Evolutionary conservation across 1,140 invertebrate genomes (phyloP).

Genomic region (Tetragonula clypearis): DNA sequence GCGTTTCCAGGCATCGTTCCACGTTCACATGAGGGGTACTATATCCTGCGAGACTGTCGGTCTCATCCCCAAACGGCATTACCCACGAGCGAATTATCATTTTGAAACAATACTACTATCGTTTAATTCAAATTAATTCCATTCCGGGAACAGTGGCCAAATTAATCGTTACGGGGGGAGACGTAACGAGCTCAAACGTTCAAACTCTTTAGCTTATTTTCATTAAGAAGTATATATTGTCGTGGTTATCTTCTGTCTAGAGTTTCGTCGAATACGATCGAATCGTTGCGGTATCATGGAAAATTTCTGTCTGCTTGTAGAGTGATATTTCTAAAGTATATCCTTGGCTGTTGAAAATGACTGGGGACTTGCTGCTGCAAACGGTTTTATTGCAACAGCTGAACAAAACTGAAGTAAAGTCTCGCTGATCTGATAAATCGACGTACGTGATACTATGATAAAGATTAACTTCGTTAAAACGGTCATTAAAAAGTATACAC

Average conservation of each 20-base stretch:
- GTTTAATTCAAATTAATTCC: conserved; percentile 22
- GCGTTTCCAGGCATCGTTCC: not conserved
- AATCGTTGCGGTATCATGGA: no score
- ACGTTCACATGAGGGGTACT: conserved; percentile 25
- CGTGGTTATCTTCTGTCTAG: not conserved
- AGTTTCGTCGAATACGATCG: no score
- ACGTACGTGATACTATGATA: no score
- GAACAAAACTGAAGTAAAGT: no score
- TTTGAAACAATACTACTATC: not conserved
- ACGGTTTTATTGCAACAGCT: no score
- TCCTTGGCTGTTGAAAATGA: no score
- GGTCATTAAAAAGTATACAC: no score
- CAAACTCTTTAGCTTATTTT: not conserved
- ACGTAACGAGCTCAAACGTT: not conserved
- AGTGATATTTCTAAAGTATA: no score
- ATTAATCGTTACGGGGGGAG: not conserved
- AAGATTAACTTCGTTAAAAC: no score
- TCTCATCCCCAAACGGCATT: conserved; percentile 7
- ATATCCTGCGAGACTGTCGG: not conserved
- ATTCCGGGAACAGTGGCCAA: conserved; percentile 7
- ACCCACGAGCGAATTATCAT: conserved; percentile 23
- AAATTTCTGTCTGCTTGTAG: no score
- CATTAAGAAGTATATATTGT: not conserved
- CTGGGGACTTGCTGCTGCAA: no score
- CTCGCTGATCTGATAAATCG: no score